These are phyloP conservation scores for Etheostoma spectabile DNA, from an alignment of 2,113 vertebrate species.

Conservation along the genomic window DNA sequence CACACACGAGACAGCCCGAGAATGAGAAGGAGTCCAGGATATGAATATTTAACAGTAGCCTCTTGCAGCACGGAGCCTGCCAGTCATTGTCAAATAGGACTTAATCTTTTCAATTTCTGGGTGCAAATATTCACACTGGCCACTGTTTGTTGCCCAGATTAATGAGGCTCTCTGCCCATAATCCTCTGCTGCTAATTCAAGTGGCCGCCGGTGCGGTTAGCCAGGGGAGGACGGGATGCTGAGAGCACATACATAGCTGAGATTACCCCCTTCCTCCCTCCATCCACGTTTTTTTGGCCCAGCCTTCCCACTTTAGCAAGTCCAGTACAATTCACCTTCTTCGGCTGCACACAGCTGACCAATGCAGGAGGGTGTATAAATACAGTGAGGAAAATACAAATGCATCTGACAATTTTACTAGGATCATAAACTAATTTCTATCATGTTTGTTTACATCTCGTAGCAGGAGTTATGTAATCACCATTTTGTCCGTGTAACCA, in stretches of 20 bases:
- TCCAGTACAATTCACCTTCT: conserved; percentile 34
- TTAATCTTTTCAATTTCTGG: conserved; percentile 99
- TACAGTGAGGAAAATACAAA: neutral
- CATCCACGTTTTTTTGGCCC: neutral
- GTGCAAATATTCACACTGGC: conserved; percentile 99
- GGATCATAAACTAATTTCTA: conserved; percentile 16
- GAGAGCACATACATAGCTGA: conserved; percentile 86
- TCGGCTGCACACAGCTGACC: conserved; percentile 42
- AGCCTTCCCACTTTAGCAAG: conserved; percentile 29
- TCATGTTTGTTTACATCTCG: conserved; percentile 36
- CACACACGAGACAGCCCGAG: conserved; percentile 13
- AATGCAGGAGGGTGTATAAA: neutral
- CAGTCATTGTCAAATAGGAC: conserved; percentile 99
- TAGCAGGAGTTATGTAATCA: conserved; percentile 10
- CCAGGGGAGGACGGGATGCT: conserved; percentile 85
- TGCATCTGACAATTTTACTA: conserved; percentile 23
- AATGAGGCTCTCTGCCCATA: conserved; percentile 97
- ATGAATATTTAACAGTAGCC: conserved; percentile 99
- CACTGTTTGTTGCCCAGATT: conserved; percentile 99
- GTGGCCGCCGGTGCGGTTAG: conserved; percentile 91
- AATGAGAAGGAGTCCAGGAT: conserved; percentile 83
- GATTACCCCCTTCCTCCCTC: conserved; percentile 82
- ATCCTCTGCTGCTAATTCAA: conserved; percentile 99
- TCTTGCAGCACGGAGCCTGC: conserved; percentile 93
- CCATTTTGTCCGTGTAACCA: conserved; percentile 11